Base-by-base conservation (phyloP, 1,140 invertebrate genomes). In the Phthorimaea operculella region DNA sequence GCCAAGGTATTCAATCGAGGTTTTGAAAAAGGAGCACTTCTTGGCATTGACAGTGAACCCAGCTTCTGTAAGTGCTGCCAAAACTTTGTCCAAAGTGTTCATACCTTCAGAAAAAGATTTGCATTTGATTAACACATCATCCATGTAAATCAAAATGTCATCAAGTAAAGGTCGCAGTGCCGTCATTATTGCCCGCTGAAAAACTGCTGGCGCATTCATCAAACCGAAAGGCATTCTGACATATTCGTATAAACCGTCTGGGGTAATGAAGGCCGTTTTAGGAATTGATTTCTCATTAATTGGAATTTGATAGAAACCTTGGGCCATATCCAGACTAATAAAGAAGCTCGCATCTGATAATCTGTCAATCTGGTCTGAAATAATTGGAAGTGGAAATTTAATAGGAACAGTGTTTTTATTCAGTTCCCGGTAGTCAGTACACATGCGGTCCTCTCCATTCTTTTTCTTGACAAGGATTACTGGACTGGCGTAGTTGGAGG, bases 251-350 rank as follows among this genome's bases (percentile, higher is more conserved):
- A 69, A 62, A 6, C 73, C 76, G 44, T 70, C 59, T 8, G 65
- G 70, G 0, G 75, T 76, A n/a, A 70, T 62, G 54, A 87, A 86
- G 5, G 74, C 76, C 9, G 86, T 87, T 54, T 84, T 84, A 6
- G 74, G 33, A 21, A 60, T 76, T 45, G 79, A 70, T 11, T 71
- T 58, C 36, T 63, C 53, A 7, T 72, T 61, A 0, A 88, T 58
- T n/a, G 67, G 63, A 9, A 88, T 72, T 55, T 89, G 84, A 64
- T 74, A 83, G 56, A 82, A 88, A 0, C 86, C 86, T 48, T 60
- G 66, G 0, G 57, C 57, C 6, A 83, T 47, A 62, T 87, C 82
- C 0, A 87, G 21, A 10, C 36, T 28, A 28, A 34, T 52, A 57
- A 57, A 62, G 59, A 51, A 65, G 55, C 48, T 55, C 45, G 39